Evolutionary conservation across 2,888 invertebrate genomes (phyloP).

Genomic region (Drosophila austrosaltans): DNA sequence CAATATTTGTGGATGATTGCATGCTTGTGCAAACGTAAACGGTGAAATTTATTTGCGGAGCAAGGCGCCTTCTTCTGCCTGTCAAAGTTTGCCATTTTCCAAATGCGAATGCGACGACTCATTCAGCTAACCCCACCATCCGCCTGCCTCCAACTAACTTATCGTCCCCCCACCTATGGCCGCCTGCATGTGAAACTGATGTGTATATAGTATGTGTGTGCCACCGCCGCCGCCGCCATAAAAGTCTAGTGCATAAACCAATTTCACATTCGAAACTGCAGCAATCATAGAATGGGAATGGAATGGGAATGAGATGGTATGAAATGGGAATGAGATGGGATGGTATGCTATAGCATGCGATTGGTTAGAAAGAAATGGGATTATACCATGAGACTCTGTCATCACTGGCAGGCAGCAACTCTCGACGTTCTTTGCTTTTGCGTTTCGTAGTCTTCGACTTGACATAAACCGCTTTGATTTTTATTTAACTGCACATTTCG

Average conservation of each 20-base stretch:
- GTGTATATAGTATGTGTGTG: constrained; percentile 34
- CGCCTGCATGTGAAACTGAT: not conserved
- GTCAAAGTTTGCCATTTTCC: constrained; percentile 71
- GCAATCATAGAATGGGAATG: constrained; percentile 41
- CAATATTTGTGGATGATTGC: constrained; percentile 80
- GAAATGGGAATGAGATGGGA: not conserved
- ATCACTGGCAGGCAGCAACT: constrained; percentile 13
- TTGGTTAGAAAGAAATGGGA: constrained; percentile 8
- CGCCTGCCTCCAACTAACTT: too few relatives aligned
- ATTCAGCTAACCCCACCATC: not conserved
- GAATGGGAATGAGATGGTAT: constrained; percentile 38
- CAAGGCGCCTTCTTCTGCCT: constrained; percentile 37
- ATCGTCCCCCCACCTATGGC: not conserved
- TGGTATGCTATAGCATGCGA: not conserved
- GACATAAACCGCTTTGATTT: constrained; percentile 78
- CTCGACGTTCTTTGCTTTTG: constrained; percentile 39
- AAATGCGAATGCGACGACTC: constrained; percentile 47
- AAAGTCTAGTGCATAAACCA: constrained; percentile 79
- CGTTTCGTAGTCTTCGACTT: constrained; percentile 68
- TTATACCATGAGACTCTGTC: constrained; percentile 12
- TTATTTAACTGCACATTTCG: constrained; percentile 77
- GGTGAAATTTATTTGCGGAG: constrained; percentile 75
- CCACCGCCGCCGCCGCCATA: constrained; percentile 68
- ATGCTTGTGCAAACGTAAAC: constrained; percentile 78
- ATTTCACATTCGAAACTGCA: constrained; percentile 69